Conservation (phyloP, 2,888 invertebrate species). For the Tolmerus cingulatus region DNA sequence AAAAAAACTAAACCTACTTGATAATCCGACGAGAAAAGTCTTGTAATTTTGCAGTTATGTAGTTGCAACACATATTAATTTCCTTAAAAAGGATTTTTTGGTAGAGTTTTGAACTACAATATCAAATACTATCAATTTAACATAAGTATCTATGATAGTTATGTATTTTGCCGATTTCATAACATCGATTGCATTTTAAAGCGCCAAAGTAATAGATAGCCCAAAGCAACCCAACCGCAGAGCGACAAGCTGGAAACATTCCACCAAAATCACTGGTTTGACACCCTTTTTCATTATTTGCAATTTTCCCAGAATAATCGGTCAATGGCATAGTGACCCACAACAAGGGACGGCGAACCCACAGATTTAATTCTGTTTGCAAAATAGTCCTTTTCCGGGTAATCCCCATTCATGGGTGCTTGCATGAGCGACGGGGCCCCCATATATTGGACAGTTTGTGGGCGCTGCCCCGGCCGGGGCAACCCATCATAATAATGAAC, state of each 20-base stretch:
- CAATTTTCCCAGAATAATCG: slow-evolving; percentile 30
- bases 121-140: too few relatives aligned
- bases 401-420: slow-evolving; percentile 27
- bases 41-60: too few relatives aligned
- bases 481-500: slow-evolving; percentile 34
- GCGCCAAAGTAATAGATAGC: background rate
- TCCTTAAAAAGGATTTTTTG: too few relatives aligned
- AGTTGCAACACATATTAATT: too few relatives aligned
- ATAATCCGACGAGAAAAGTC: too few relatives aligned
- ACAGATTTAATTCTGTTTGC: slow-evolving; percentile 40
- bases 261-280: background rate
- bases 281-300: background rate
- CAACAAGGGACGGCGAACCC: background rate
- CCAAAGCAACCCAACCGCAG: background rate
- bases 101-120: too few relatives aligned
- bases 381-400: slow-evolving; percentile 40
- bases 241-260: background rate
- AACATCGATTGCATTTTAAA: background rate
- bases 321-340: slow-evolving; percentile 38
- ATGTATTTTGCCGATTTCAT: background rate
- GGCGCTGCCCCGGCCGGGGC: slow-evolving; percentile 7
- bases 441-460: slow-evolving; percentile 35
- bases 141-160: too few relatives aligned
- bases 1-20: too few relatives aligned
- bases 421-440: background rate